phyloP scores from a whole-genome alignment of 2,113 vertebrate species.

The Oreochromis tanganicae region DNA sequence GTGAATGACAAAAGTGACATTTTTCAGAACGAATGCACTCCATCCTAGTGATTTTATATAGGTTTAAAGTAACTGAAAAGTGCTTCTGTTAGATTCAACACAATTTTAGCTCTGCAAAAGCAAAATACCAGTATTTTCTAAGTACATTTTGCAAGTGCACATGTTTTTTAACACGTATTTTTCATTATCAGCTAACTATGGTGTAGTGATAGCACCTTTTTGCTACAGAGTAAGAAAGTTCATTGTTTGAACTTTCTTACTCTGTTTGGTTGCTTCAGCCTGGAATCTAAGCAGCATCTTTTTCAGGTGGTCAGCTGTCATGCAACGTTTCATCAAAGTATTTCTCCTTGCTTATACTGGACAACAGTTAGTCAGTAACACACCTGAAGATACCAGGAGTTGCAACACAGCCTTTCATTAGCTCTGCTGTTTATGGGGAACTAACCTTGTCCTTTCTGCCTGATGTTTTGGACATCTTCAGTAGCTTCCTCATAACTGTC shows the following conservation, averaged over 20 bases:
- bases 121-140: neutral
- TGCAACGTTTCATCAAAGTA: neutral
- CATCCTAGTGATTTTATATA: neutral
- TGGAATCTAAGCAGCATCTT: neutral
- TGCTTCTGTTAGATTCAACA: neutral
- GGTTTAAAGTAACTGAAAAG: neutral
- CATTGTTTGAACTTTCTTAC: neutral
- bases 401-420: neutral
- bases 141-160: neutral
- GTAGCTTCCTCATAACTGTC: neutral
- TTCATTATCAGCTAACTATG: neutral
- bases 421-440: neutral
- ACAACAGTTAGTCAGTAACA: neutral
- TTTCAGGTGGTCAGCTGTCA: neutral
- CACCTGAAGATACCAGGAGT: neutral
- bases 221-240: neutral
- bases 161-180: rapidly evolving
- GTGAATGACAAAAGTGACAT: neutral
- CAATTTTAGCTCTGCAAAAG: neutral
- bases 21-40: neutral
- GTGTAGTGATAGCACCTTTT: neutral
- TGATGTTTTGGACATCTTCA: neutral
- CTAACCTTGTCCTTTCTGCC: neutral
- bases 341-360: neutral
- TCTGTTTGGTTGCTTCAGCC: neutral